Conservation (phyloP, 2,113 vertebrate species). For the Pitta sordida region DNA sequence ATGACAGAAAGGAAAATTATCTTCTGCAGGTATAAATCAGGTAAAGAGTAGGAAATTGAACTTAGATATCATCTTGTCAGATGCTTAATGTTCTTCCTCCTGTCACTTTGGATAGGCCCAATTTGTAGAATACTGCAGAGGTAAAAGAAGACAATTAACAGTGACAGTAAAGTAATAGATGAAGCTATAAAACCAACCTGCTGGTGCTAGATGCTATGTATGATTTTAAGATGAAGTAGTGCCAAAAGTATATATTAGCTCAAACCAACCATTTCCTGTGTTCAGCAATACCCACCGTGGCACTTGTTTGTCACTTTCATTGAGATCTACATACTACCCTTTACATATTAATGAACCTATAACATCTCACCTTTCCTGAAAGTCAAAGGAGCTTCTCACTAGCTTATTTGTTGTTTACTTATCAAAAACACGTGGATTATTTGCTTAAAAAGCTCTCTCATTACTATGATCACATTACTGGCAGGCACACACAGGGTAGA, state of each 20-base stretch:
- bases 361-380: slow-evolving; percentile 82
- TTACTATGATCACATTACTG: slow-evolving; percentile 59
- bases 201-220: slow-evolving; percentile 96
- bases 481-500: neutral
- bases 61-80: slow-evolving; percentile 99
- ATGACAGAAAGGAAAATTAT: slow-evolving; percentile 99
- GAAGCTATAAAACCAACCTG: slow-evolving; percentile 99
- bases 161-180: slow-evolving; percentile 99
- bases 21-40: slow-evolving; percentile 99
- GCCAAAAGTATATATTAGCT: slow-evolving; percentile 89
- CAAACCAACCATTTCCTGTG: slow-evolving; percentile 83
- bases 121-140: slow-evolving; percentile 99
- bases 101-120: slow-evolving; percentile 99
- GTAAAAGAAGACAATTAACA: slow-evolving; percentile 99
- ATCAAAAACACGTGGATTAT: slow-evolving; percentile 69
- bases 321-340: slow-evolving; percentile 80
- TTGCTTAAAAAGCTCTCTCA: slow-evolving; percentile 63
- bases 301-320: slow-evolving; percentile 85
- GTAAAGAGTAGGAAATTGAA: slow-evolving; percentile 99
- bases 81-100: slow-evolving; percentile 99
- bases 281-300: slow-evolving; percentile 81
- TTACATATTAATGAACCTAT: slow-evolving; percentile 85
- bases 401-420: slow-evolving; percentile 74
- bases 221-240: slow-evolving; percentile 98
- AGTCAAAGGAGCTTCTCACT: slow-evolving; percentile 73